phyloP scores from a whole-genome alignment of 2,113 vertebrate species.

The Orientallactaga bullata region DNA sequence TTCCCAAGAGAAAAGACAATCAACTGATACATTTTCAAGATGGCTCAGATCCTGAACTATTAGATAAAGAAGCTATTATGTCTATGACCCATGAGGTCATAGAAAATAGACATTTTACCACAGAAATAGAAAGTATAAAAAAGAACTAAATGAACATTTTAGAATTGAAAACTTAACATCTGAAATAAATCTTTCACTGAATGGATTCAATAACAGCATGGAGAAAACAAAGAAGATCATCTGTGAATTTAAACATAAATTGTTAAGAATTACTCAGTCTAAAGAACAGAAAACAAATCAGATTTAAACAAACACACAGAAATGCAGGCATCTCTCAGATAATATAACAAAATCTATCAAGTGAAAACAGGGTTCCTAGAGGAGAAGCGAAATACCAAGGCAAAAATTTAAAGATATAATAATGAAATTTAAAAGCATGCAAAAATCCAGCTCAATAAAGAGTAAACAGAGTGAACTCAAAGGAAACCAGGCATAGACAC shows the following conservation, averaged over 20 bases:
- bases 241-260: not conserved
- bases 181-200: not conserved
- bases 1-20: not conserved
- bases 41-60: not conserved
- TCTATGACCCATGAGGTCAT: not conserved
- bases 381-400: not conserved
- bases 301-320: not conserved
- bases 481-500: not conserved
- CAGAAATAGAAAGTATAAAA: not conserved
- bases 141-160: conserved; percentile 17
- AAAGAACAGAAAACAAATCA: not conserved
- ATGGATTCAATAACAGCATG: not conserved
- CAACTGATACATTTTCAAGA: not conserved
- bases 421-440: not conserved
- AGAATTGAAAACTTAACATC: not conserved
- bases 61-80: not conserved
- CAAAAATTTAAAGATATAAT: not conserved
- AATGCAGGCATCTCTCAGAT: not conserved
- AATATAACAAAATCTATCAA: not conserved
- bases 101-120: not conserved
- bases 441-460: not conserved
- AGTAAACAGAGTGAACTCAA: not conserved
- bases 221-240: not conserved
- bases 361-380: not conserved
- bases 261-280: not conserved